A percentile compares a stretch with the other conserved stretches of the same genome.
phyloP scores from a whole-genome alignment of 1,140 invertebrate species.

The Drosophila nikananu region DNA sequence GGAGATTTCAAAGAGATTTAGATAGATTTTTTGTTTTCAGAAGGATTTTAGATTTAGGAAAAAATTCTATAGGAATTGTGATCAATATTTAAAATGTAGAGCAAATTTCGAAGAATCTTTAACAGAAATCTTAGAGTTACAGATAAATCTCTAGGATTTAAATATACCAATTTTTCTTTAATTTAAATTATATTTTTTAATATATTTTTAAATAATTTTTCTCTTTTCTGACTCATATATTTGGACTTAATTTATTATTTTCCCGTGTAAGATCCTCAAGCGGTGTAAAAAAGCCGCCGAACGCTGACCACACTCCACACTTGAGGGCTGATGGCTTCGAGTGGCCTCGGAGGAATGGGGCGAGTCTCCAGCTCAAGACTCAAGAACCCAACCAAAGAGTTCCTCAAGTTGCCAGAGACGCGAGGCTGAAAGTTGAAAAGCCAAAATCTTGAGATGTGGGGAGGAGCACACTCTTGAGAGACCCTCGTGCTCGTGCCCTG shows the following conservation, averaged over 20 bases:
- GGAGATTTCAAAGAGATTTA: too few species aligned
- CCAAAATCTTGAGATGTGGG: slow-evolving; percentile 27
- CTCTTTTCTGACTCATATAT: not conserved
- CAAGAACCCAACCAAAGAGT: slow-evolving; percentile 13
- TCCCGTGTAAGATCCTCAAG: slow-evolving; percentile 14
- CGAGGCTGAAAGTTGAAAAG: slow-evolving; percentile 17
- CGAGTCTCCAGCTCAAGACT: slow-evolving; percentile 30
- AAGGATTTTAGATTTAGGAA: too few species aligned
- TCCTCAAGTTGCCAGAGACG: slow-evolving; percentile 19
- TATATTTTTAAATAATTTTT: too few species aligned
- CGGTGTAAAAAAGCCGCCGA: slow-evolving; percentile 39
- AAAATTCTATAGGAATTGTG: too few species aligned
- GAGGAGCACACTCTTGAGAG: slow-evolving; percentile 68
- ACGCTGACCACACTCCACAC: slow-evolving; percentile 51
- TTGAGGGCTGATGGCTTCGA: slow-evolving; percentile 50
- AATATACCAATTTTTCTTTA: too few species aligned
- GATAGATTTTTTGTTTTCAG: too few species aligned
- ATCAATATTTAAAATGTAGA: too few species aligned
- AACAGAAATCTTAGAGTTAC: too few species aligned
- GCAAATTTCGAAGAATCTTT: too few species aligned
- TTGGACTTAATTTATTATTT: not conserved
- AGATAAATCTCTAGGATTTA: too few species aligned
- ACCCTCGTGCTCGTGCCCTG: slow-evolving; percentile 80
- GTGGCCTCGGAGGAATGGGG: slow-evolving; percentile 38
- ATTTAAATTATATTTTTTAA: not conserved